phyloP scores from a whole-genome alignment of 1,140 invertebrate genomes.

The Tribolium madens region DNA sequence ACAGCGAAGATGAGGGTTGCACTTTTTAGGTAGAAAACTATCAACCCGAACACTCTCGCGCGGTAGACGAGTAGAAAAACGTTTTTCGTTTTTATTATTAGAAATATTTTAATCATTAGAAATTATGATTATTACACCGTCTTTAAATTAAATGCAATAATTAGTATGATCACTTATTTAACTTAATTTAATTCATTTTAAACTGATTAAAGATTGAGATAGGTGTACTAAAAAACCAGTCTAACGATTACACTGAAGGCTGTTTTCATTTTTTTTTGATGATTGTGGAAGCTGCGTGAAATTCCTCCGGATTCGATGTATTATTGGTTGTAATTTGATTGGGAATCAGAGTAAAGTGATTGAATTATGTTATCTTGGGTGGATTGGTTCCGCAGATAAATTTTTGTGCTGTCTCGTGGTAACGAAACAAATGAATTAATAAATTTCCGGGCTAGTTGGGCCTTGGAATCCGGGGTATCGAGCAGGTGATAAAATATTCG shows the following conservation, averaged over 20 bases:
- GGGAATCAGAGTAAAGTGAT: neutral
- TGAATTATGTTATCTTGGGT: neutral
- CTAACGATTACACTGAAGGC: too few relatives aligned
- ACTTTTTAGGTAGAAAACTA: neutral
- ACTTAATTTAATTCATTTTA: too few relatives aligned
- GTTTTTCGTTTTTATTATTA: too few relatives aligned
- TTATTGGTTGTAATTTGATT: neutral
- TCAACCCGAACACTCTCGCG: neutral
- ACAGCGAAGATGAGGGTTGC: neutral
- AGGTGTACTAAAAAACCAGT: too few relatives aligned
- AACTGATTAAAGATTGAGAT: too few relatives aligned
- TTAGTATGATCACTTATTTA: too few relatives aligned
- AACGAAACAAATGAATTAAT: conserved; percentile 16
- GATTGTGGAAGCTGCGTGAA: too few relatives aligned
- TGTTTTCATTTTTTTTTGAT: neutral
- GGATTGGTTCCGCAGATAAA: neutral
- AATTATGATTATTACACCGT: too few relatives aligned
- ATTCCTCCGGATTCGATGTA: too few relatives aligned
- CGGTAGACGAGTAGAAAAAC: neutral
- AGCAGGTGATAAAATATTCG: conserved; percentile 48
- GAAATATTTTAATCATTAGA: neutral
- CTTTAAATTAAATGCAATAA: too few relatives aligned
- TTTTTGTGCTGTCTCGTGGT: neutral
- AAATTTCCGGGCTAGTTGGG: conserved; percentile 21
- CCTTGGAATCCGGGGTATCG: conserved; percentile 31